Evolutionary conservation across 2,113 vertebrate species (phyloP).

Genomic region (Pseudonaja textilis): DNA sequence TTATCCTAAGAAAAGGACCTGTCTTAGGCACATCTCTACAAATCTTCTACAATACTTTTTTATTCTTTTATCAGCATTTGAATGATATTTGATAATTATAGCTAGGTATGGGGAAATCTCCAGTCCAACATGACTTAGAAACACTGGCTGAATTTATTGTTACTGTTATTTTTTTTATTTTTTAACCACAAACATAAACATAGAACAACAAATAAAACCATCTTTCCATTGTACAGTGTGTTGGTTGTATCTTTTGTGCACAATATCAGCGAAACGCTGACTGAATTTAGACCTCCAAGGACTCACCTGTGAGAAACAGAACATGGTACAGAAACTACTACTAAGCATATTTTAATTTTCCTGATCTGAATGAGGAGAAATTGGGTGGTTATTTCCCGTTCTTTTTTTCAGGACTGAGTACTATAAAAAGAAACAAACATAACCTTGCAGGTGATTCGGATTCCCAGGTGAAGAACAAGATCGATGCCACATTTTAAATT

Average conservation of each 20-base stretch:
- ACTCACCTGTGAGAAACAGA: conserved; percentile 9
- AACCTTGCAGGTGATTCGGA: background rate
- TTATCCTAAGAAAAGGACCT: conserved; percentile 1
- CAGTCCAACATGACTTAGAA: background rate
- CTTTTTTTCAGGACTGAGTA: background rate
- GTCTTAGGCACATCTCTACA: background rate
- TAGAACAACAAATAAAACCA: too few species aligned
- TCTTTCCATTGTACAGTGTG: too few species aligned
- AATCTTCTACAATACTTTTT: background rate
- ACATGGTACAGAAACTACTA: background rate
- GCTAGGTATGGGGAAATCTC: background rate
- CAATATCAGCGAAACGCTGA: background rate
- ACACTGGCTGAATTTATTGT: background rate
- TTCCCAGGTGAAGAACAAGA: background rate
- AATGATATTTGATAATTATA: background rate
- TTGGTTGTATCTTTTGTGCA: too few species aligned
- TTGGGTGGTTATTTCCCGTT: background rate
- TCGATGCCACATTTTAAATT: background rate
- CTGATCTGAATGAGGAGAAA: background rate
- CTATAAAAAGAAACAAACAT: background rate
- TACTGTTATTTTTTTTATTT: too few species aligned
- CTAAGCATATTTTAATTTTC: conserved; percentile 6
- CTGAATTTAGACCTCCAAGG: background rate
- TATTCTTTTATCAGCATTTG: background rate
- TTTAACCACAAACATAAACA: too few species aligned